Evolutionary conservation across 2,888 invertebrate species (phyloP), one percentile per base, ranked within the genome.

Genomic region (Tenthredo scrophulariae): DNA sequence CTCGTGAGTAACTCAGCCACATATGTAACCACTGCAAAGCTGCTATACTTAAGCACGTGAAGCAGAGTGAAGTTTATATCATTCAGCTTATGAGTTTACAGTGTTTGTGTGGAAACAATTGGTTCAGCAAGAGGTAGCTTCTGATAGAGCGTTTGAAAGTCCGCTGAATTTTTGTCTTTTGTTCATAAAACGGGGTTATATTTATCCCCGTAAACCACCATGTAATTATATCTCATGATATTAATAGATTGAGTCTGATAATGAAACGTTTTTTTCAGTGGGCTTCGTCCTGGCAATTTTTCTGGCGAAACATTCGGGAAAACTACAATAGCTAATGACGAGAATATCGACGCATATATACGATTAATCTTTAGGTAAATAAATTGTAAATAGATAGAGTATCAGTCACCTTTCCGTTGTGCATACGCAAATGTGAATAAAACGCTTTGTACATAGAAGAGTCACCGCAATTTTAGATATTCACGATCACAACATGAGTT

Each of bases 1-100:
- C 86, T 2, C 84, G 87, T 87, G 84, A 72, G 85, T 54, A 54
- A 54, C 33, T 50, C 29, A 54, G 74, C 40, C n/a, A 29, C 40
- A 74, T 43, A 74, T 74, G 26, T 46, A 67, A 18, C 6, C 15
- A 33, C 67, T 18, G 67, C 18, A 67, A 67, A 67, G 33, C 33
- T 33, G 67, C 18, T 33, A 33, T 67, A 29, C 43, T 9, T 74
- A 22, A 74, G 74, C 74, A 46, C 74, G 43, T 74, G 2, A 10
- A 74, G 22, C 15, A 74, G 26, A 46, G 43, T 43, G 40, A 74
- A 74, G 74, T 74, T 74, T 43, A 74, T 26, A 7, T 26, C 67
- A 46, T 74, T 43, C 43, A 43, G 74, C 74, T 74, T 74, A 22
- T 46, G 74, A 74, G 43, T 29, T 74, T 43, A 74, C 22, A 74